Conservation (phyloP, 2,113 vertebrate genomes). For the Rattus rattus region DNA sequence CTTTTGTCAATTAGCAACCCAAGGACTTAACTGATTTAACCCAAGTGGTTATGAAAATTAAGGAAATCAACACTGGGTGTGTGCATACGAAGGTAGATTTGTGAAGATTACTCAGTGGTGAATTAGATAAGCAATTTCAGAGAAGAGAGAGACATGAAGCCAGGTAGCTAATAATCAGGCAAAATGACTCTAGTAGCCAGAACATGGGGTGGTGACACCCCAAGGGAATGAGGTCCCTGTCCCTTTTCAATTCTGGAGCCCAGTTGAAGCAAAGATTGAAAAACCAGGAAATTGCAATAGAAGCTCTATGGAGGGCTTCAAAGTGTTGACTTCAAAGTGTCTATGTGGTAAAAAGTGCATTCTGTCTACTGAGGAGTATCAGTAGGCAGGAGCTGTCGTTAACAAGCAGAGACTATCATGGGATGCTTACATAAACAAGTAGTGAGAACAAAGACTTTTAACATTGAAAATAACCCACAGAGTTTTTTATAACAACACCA, state of each 20-base stretch:
- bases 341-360: not conserved
- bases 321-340: not conserved
- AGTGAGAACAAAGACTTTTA: not conserved
- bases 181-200: accelerated
- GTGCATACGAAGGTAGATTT: not conserved
- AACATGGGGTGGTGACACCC: not conserved
- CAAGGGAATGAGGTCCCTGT: not conserved
- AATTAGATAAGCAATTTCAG: conserved; percentile 16
- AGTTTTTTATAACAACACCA: not conserved
- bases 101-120: not conserved
- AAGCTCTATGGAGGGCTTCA: not conserved
- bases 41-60: not conserved
- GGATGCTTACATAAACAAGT: not conserved
- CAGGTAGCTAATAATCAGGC: not conserved
- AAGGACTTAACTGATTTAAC: not conserved
- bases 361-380: accelerated
- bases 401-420: not conserved
- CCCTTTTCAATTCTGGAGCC: no score
- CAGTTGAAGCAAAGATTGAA: not conserved
- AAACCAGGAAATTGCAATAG: not conserved
- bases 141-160: not conserved
- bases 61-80: not conserved
- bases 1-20: not conserved
- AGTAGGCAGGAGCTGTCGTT: not conserved
- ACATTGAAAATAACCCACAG: not conserved